A percentile compares a stretch with the other conserved stretches of the same genome.
Evolutionary conservation across 2,888 invertebrate species (phyloP).

Genomic region (Eilema sororculum): DNA sequence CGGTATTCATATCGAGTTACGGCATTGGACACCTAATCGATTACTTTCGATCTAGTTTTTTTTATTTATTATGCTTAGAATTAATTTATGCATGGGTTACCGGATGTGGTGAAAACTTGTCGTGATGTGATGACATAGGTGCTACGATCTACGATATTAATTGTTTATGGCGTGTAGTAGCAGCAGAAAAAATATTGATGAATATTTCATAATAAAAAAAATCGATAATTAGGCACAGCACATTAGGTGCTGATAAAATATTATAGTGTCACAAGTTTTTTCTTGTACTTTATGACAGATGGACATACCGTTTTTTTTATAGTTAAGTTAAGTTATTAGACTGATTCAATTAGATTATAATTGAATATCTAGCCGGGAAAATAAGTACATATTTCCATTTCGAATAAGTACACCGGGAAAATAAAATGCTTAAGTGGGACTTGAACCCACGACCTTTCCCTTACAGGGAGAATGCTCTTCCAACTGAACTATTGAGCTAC

Average conservation of each 20-base stretch:
- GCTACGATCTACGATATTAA: conserved; percentile 41
- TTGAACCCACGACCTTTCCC: too few species aligned
- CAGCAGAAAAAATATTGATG: conserved; percentile 20
- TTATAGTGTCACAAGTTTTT: neutral
- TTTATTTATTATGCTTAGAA: conserved; percentile 53
- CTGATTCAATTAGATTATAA: too few species aligned
- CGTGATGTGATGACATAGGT: conserved; percentile 57
- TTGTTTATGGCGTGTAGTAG: conserved; percentile 37
- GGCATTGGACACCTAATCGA: conserved; percentile 61
- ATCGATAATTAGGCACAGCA: neutral
- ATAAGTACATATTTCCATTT: too few species aligned
- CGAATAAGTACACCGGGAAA: too few species aligned
- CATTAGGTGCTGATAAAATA: neutral
- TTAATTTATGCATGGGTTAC: conserved; percentile 63
- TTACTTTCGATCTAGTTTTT: conserved; percentile 63
- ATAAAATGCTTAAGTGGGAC: too few species aligned
- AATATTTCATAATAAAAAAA: neutral
- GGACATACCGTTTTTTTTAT: neutral
- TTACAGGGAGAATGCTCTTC: too few species aligned
- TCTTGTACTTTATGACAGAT: neutral
- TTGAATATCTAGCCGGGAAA: too few species aligned
- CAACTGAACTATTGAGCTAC: too few species aligned
- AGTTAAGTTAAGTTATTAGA: too few species aligned
- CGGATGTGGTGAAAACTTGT: conserved; percentile 71
- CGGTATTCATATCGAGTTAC: conserved; percentile 56